These are phyloP conservation scores for Isichthys henryi DNA, from an alignment of 2,113 vertebrate genomes.

Conservation along the genomic window DNA sequence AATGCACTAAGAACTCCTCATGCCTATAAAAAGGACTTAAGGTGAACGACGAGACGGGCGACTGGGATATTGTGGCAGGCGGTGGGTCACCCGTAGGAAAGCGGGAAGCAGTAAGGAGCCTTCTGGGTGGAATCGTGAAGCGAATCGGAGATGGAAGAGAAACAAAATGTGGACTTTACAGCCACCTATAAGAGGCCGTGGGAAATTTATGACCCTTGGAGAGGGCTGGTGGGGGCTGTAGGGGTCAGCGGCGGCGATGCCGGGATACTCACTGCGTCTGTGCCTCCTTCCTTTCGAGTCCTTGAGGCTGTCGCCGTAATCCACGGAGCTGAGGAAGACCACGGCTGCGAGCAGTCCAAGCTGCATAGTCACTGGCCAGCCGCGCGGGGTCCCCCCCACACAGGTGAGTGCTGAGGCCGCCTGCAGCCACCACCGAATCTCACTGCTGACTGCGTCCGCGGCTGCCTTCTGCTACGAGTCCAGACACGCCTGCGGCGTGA, in stretches of 20 bases:
- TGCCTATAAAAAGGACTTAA: conserved; percentile 40
- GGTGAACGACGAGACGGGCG: conserved; percentile 40
- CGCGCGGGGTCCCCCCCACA: conserved; percentile 57
- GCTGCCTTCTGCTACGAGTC: conserved; percentile 58
- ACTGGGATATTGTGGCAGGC: conserved; percentile 38
- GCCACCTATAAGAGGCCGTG: conserved; percentile 47
- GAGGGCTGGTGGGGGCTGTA: not conserved
- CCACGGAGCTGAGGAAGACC: conserved; percentile 86
- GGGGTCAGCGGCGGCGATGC: not conserved
- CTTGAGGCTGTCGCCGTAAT: conserved; percentile 71
- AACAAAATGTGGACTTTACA: conserved; percentile 49
- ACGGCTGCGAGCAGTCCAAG: conserved; percentile 84
- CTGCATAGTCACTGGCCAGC: conserved; percentile 89
- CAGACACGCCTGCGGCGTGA: conserved; percentile 56
- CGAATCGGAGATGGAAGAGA: conserved; percentile 37
- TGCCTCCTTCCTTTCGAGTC: conserved; percentile 80
- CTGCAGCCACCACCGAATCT: conserved; percentile 28
- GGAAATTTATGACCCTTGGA: conserved; percentile 32
- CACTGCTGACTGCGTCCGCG: conserved; percentile 48
- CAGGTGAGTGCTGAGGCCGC: conserved; percentile 28
- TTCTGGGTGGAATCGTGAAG: conserved; percentile 38
- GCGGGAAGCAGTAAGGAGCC: conserved; percentile 31
- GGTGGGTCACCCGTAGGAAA: conserved; percentile 34
- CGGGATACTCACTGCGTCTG: conserved; percentile 79
- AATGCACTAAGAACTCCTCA: conserved; percentile 43